Base-by-base conservation (phyloP, 1,140 invertebrate genomes). In the Plodia interpunctella region DNA sequence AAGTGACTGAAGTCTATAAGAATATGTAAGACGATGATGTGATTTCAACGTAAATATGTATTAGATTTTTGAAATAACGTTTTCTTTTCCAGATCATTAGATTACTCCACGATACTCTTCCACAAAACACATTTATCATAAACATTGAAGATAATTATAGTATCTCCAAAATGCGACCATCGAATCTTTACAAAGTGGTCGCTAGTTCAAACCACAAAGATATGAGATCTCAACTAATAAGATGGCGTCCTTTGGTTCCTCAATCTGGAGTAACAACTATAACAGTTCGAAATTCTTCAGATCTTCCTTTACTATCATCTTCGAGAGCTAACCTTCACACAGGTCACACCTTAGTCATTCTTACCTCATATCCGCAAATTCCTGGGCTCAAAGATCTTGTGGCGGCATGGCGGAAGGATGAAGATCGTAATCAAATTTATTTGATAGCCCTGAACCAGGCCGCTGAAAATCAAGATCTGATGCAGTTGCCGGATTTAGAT, bases 301-400 rank as follows among this genome's bases (percentile, higher is more conserved):
- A 63, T 56, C 49, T 63, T 15, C 11, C 49, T 25, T 8, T 59
- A 13, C 49, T 63, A 25, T 25, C 54, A 28, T 32, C 44, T n/a
- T 50, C 62, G 4, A 63, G 62, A 57, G 30, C 44, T n/a, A 59
- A 28, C 25, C 35, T 63, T 11, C 62, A 57, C 2, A 19, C 17
- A 3, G 19, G 54, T 2, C 62, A 63, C 10, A 59, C 54, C 30
- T 54, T 63, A 25, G 17, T 63, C 10, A 28, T 63, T 5, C 9
- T 63, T 1, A 52, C 62, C 5, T 15, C 62, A 13, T 59, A 63
- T 59, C 55, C 68, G 8, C 13, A 55, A 17, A 15, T 62, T 38
- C n/a, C 56, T 17, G 59, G 68, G 15, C 59, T 70, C 8, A 67
- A 62, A 54, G 59, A 66, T 32, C 35, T 67, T n/a, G 58, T 67